These are phyloP conservation scores for Sicus ferrugineus DNA, from an alignment of 2,888 invertebrate genomes.

Conservation along the genomic window DNA sequence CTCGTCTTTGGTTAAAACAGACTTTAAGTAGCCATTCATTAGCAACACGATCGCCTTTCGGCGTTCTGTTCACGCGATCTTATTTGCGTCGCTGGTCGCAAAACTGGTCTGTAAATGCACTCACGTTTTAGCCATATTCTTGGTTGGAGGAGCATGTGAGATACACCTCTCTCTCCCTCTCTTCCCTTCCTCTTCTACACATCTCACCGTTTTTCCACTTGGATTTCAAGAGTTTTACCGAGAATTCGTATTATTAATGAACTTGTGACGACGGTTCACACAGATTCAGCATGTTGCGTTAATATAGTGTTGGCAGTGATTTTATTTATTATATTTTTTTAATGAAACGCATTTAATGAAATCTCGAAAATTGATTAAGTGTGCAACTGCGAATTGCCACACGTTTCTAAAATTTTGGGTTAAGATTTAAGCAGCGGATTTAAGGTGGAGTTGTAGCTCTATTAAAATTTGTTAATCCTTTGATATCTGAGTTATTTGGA, in stretches of 20 bases:
- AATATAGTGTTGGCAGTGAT: background rate
- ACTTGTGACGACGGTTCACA: constrained; percentile 24
- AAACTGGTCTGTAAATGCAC: no score
- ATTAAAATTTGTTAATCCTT: background rate
- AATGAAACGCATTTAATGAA: constrained; percentile 32
- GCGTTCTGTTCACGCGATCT: no score
- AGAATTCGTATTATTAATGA: constrained; percentile 26
- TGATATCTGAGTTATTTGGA: no score
- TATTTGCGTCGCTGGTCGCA: background rate
- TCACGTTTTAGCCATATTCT: no score
- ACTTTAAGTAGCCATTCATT: constrained; percentile 7
- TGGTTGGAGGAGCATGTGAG: no score
- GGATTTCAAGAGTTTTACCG: background rate
- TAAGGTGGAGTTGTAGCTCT: constrained; percentile 15
- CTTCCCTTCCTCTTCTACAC: background rate
- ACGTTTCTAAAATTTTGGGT: constrained; percentile 32
- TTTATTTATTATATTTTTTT: constrained; percentile 1
- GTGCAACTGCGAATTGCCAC: constrained; percentile 35
- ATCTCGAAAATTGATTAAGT: constrained; percentile 33
- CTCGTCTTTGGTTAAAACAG: background rate
- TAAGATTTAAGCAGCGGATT: constrained; percentile 24
- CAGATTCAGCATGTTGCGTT: constrained; percentile 19
- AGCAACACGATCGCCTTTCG: background rate
- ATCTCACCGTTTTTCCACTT: background rate
- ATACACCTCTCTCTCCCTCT: no score